Evolutionary conservation across 1,140 invertebrate species (phyloP).

Genomic region (Trichogramma pretiosum): DNA sequence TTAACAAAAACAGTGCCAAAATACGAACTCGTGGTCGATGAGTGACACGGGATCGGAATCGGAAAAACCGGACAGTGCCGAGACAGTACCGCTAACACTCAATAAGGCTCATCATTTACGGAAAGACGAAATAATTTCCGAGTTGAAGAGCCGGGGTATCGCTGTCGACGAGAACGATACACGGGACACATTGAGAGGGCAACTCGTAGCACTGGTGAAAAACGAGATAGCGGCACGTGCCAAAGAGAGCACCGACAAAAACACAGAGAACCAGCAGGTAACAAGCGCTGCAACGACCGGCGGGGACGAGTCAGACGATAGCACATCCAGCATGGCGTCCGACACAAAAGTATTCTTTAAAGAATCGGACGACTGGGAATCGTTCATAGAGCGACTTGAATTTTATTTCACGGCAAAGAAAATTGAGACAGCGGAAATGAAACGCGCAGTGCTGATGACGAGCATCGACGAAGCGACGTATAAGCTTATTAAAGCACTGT

Average conservation of each 20-base stretch:
- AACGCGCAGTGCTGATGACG: constrained; percentile 3
- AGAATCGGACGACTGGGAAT: neutral
- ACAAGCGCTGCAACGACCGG: neutral
- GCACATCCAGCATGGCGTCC: neutral
- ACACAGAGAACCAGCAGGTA: neutral
- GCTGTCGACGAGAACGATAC: neutral
- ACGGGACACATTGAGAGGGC: neutral
- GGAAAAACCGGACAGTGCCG: no score
- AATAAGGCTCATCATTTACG: neutral
- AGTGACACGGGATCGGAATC: no score
- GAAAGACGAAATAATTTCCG: neutral
- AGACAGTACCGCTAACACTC: no score
- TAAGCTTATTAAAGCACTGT: constrained; percentile 11
- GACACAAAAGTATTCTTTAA: neutral
- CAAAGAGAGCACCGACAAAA: neutral
- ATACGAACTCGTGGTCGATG: no score
- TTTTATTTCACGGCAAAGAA: constrained; percentile 6
- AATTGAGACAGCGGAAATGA: neutral
- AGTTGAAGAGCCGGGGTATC: neutral
- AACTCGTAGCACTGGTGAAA: neutral
- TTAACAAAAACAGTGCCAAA: no score
- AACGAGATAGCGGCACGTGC: neutral
- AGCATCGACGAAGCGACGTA: constrained; percentile 7
- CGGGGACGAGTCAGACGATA: no score
- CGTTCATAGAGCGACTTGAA: neutral